Base-by-base conservation (phyloP, 2,113 vertebrate genomes). In the Paedocypris sp. region DNA sequence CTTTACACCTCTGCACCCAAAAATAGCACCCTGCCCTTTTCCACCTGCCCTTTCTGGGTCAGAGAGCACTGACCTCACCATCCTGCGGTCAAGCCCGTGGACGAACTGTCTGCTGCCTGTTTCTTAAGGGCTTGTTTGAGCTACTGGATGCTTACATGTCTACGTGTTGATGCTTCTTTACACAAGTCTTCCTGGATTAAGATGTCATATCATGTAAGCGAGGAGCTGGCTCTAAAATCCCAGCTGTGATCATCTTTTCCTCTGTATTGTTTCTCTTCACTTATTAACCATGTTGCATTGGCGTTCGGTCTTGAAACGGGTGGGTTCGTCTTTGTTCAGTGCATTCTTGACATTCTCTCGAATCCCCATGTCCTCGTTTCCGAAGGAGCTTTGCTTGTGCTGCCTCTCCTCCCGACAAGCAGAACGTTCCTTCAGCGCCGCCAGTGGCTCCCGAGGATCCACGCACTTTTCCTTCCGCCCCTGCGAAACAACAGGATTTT, bases 401-500 rank as follows among this genome's bases (percentile, higher is more conserved):
- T 56, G 62, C 66, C 71, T 75, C 74, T 78, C 77, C 77, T 80
- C 77, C 76, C 69, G 81, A 77, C 79, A 75, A 71, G 47, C 62
- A 62, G 61, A 53, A 77, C 73, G 69, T 76, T 80, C 71, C 57
- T 66, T 67, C 42, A 62, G 67, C 67, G 69, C 75, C 62, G 70
- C 75, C 77, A 80, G 61, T 61, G 71, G 50, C 77, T 75, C 77
- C 77, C 74, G 77, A 76, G 75, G 77, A 76, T 77, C 74, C 72
- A 74, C 71, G 70, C 80, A 81, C 79, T 85, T 85, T 87, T 85
- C 81, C 85, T 86, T 84, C 82, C 82, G 74, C 73, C 64, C 74
- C 4, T 51, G 38, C 22, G 79, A 84, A 84, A 83, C 77, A 78
- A 77, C 79, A 62, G 82, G 83, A 80, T 81, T 87, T 85, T 86